Conservation (phyloP, 1,140 invertebrate genomes). For the Meloidogyne chitwoodi region DNA sequence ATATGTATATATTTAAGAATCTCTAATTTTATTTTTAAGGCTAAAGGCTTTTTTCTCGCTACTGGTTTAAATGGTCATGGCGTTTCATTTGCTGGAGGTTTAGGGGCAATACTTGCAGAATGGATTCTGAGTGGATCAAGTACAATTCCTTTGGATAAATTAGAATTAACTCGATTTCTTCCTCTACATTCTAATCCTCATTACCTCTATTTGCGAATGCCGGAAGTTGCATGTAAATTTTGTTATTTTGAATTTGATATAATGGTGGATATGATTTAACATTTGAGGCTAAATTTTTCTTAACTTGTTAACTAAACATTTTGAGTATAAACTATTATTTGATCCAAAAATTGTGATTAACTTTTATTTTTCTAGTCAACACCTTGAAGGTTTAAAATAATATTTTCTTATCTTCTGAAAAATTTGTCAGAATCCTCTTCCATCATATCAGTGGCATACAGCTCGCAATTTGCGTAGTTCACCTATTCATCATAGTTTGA, state of each 20-base stretch:
- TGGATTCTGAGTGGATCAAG: constrained; percentile 74
- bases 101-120: constrained; percentile 83
- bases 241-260: constrained; percentile 5
- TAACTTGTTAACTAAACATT: too few species aligned
- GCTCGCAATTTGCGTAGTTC: constrained; percentile 88
- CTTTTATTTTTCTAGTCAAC: constrained; percentile 40
- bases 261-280: not conserved
- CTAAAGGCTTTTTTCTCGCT: constrained; percentile 88
- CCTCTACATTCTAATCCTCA: constrained; percentile 90
- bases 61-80: constrained; percentile 92
- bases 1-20: constrained; percentile 21
- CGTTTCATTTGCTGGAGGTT: constrained; percentile 83
- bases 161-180: constrained; percentile 86
- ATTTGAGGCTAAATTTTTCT: not conserved
- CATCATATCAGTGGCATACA: constrained; percentile 61
- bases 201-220: constrained; percentile 84
- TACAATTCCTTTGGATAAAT: constrained; percentile 75
- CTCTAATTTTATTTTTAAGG: constrained; percentile 63
- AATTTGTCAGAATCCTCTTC: constrained; percentile 7
- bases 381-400: constrained; percentile 64
- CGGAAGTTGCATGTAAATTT: constrained; percentile 79
- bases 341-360: too few species aligned
- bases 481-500: constrained; percentile 85
- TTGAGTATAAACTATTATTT: too few species aligned
- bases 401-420: not conserved